Conservation (phyloP, 2,113 vertebrate species). For the Cyrtonyx montezumae region DNA sequence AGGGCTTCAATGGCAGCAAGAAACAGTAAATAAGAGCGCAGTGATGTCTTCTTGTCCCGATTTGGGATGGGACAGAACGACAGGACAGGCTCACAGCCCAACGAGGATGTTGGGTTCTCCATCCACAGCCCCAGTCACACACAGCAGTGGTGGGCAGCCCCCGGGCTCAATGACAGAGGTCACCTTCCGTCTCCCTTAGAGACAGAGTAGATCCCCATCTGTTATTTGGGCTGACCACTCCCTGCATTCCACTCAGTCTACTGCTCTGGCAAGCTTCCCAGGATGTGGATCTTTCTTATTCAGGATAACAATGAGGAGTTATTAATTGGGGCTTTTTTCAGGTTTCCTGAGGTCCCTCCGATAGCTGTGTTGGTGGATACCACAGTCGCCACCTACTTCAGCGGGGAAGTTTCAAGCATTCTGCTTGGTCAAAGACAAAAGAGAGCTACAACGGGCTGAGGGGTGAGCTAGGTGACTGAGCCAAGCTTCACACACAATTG, state of each 20-base stretch:
- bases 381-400: not conserved
- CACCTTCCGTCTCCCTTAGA: slow-evolving; percentile 72
- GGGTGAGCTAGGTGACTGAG: not conserved
- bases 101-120: not conserved
- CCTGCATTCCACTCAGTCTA: slow-evolving; percentile 68
- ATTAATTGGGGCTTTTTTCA: slow-evolving; percentile 64
- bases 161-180: slow-evolving; percentile 65
- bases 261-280: slow-evolving; percentile 59
- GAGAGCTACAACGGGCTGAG: not conserved
- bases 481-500: accelerated
- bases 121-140: not conserved
- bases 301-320: slow-evolving; percentile 65
- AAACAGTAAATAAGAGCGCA: not conserved
- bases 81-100: not conserved
- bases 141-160: slow-evolving; percentile 44
- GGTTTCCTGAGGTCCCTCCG: slow-evolving; percentile 66
- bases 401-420: slow-evolving; percentile 6
- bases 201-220: slow-evolving; percentile 73
- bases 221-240: slow-evolving; percentile 74
- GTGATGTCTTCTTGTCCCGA: not conserved
- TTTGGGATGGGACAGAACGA: not conserved
- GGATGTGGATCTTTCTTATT: slow-evolving; percentile 69
- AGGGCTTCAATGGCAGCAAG: slow-evolving; percentile 10
- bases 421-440: not conserved
- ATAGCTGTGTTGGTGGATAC: slow-evolving; percentile 13